Conservation (phyloP, 2,797 vertebrate species). For the Melanotaenia maccullochi region DNA sequence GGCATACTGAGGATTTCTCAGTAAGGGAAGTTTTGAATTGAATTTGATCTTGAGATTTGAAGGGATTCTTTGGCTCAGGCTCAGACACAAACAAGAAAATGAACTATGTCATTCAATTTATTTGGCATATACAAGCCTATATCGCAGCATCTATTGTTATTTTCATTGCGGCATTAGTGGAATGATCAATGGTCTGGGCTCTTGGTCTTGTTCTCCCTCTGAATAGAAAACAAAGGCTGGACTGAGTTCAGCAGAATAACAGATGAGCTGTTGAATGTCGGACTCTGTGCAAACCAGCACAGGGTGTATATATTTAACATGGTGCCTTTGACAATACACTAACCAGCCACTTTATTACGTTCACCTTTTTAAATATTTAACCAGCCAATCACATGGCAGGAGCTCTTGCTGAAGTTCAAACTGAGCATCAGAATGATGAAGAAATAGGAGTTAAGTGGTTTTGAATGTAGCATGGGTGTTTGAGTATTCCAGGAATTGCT, state of each 20-base stretch:
- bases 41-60: conserved; percentile 47
- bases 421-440: too few species aligned
- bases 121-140: conserved; percentile 3
- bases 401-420: too few species aligned
- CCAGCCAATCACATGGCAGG: too few species aligned
- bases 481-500: too few species aligned
- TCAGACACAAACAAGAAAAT: conserved; percentile 23
- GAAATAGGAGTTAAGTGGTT: too few species aligned
- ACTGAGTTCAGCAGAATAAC: background rate
- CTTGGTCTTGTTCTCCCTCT: background rate
- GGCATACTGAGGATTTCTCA: background rate
- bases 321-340: conserved; percentile 75
- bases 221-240: background rate
- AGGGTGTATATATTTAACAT: conserved; percentile 83
- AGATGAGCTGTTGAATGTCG: background rate
- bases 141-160: background rate
- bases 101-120: conserved; percentile 13
- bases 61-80: conserved; percentile 64
- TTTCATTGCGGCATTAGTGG: conserved; percentile 12
- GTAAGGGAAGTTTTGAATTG: conserved; percentile 48
- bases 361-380: too few species aligned
- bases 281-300: background rate
- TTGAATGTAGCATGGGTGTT: too few species aligned
- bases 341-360: conserved; percentile 42
- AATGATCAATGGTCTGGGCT: conserved; percentile 35